These are phyloP conservation scores for Sebastes dallii DNA, from an alignment of 2,797 vertebrate genomes.

Conservation along the genomic window DNA sequence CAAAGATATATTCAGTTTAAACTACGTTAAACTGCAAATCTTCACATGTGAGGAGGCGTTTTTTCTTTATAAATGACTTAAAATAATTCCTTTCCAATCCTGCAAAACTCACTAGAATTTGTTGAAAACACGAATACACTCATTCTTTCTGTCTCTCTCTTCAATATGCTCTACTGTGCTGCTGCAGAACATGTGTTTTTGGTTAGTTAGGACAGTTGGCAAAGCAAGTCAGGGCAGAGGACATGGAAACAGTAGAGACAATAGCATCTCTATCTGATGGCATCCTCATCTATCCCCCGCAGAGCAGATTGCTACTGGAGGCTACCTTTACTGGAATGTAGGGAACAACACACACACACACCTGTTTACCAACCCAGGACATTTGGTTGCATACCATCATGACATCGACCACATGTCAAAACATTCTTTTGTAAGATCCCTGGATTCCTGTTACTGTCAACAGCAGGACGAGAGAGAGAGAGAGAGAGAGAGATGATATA, in stretches of 20 bases:
- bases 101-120: background rate
- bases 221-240: slow-evolving; percentile 40
- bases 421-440: slow-evolving; percentile 53
- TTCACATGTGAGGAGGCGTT: background rate
- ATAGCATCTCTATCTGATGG: slow-evolving; percentile 73
- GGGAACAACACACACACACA: background rate
- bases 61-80: background rate
- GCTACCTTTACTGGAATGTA: slow-evolving; percentile 71
- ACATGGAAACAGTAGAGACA: slow-evolving; percentile 56
- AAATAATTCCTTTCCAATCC: background rate
- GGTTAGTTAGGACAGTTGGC: slow-evolving; percentile 63
- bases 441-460: slow-evolving; percentile 38
- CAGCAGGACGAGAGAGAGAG: background rate
- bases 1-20: background rate
- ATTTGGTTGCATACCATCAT: slow-evolving; percentile 55
- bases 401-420: slow-evolving; percentile 71
- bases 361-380: slow-evolving; percentile 48
- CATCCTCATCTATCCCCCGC: slow-evolving; percentile 69
- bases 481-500: background rate
- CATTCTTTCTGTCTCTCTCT: background rate
- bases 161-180: slow-evolving; percentile 20
- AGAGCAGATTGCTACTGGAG: slow-evolving; percentile 65
- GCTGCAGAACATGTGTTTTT: slow-evolving; percentile 62
- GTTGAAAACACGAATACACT: background rate
- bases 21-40: background rate